Evolutionary conservation across 2,797 vertebrate genomes (phyloP), one percentile per base, ranked within the genome.

Genomic region (Crax fasciolata): DNA sequence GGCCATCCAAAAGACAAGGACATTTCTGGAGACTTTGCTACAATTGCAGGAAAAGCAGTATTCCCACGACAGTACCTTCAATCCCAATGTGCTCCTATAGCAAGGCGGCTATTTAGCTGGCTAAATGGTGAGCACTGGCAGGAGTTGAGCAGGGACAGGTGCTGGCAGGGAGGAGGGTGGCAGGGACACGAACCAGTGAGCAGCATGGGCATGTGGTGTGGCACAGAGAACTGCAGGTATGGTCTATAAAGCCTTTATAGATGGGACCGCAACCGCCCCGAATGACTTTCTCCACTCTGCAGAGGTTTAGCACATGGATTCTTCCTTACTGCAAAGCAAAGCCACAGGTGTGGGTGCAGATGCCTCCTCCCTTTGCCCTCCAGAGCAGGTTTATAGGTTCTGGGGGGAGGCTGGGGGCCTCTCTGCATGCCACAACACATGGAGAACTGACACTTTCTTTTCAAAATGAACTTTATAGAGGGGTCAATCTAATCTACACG

Each of bases 51-150:
- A 74, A 13, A 44, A 24, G 35, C 3, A n/a, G 35, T 23, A 21
- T 35, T 83, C 39, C 28, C 18, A 55, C 41, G 12, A 18, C 8
- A 11, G 55, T 18, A 48, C 43, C 8, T 14, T 39, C 43, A 76
- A 66, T 41, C 27, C 35, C 0, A 0, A 6, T 0, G 1, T 35
- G 23, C 3, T 67, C 52, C 35, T 66, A 17, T 3, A 55, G 24
- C 0, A 1, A 49, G 27, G 3, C 59, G 28, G 49, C 0, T 0
- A 35, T 35, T 35, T 35, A 35, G 32, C 4, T 59, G 1, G 32
- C 19, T 59, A 49, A 70, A 54, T 0, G 2, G 16, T 24, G 71
- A 81, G 17, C 28, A 57, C 63, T 63, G 57, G 8, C 30, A 85
- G 48, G 27, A 82, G 35, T 38, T 35, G 17, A 13, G 32, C 20